Evolutionary conservation across 2,888 invertebrate genomes (phyloP).

Genomic region (Cryptus armator): DNA sequence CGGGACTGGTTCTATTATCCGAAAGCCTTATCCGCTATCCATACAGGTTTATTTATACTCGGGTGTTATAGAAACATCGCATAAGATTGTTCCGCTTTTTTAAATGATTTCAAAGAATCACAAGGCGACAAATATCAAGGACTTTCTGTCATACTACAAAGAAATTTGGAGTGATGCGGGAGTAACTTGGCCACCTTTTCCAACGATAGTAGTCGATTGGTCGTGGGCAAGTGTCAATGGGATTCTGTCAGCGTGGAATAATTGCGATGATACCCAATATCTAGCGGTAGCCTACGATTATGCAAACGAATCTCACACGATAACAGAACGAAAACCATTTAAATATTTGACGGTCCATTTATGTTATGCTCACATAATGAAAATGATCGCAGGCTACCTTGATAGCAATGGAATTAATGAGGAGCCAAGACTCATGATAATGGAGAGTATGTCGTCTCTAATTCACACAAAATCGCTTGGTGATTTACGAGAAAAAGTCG

Average conservation of each 20-base stretch:
- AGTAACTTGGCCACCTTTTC: background rate
- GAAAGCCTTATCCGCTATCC: slow-evolving; percentile 32
- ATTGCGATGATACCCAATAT: background rate
- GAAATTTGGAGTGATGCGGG: background rate
- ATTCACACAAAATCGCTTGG: slow-evolving; percentile 15
- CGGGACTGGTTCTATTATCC: slow-evolving; percentile 31
- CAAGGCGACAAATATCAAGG: background rate
- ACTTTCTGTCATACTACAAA: slow-evolving; percentile 15
- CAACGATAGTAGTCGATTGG: background rate
- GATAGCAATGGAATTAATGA: too few species aligned
- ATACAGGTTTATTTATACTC: slow-evolving; percentile 29
- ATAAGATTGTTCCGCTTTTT: slow-evolving; percentile 38
- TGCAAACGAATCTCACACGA: background rate
- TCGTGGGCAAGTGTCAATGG: background rate
- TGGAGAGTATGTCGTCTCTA: slow-evolving; percentile 38
- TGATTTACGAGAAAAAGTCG: slow-evolving; percentile 18
- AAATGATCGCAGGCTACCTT: slow-evolving; percentile 21
- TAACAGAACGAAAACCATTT: background rate
- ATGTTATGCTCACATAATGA: slow-evolving; percentile 52
- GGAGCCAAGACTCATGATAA: background rate
- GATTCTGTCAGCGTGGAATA: background rate
- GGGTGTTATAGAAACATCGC: slow-evolving; percentile 29
- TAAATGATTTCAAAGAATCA: slow-evolving; percentile 39
- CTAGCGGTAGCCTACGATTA: background rate
- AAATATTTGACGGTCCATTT: slow-evolving; percentile 15